Base-by-base conservation (phyloP, 2,888 invertebrate genomes). In the Microplitis deprimator region DNA sequence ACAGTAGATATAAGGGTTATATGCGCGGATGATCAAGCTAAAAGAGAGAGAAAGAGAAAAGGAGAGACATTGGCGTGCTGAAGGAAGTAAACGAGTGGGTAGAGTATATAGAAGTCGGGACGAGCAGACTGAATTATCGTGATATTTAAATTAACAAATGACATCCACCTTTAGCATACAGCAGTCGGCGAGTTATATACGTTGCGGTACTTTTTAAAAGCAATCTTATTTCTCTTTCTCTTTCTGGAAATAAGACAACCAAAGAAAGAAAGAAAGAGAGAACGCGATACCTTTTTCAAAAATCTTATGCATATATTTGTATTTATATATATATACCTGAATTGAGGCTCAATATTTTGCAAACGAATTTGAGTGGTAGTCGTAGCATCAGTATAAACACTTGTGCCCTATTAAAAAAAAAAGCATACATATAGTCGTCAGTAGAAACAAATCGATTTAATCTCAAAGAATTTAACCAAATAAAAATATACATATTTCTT, bases 91-190 rank as follows among this genome's bases (percentile, higher is more conserved):
- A 78, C 73, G 79, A 77, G 64, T 73, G 76, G 73, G 70, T 74
- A 73, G 75, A 76, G 73, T 79, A 50, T 50, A 41, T 71, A 59
- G 61, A 39, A 65, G 69, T n/a, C 59, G 17, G 71, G 70, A 61
- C 77, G 82, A 77, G 83, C 81, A 85, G 85, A 85, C 86, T 87
- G 87, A 87, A 87, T 87, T 87, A 87, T 87, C 86, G 85, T 86
- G 87, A 86, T 87, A 87, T 87, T 87, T 87, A 87, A 87, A 87
- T 87, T 86, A 87, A 87, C 87, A 87, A 87, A 87, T 87, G 87
- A 87, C 87, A 87, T 87, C 85, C 86, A 81, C 83, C 85, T 87
- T 87, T 87, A 86, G 85, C 87, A 86, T 86, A 59, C 50, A 86
- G 83, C 84, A 81, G 86, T 86, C 83, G 82, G 79, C 82, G 81